These are phyloP conservation scores for Trachymyrmex cornetzi DNA, from an alignment of 1,140 invertebrate species.

Conservation along the genomic window DNA sequence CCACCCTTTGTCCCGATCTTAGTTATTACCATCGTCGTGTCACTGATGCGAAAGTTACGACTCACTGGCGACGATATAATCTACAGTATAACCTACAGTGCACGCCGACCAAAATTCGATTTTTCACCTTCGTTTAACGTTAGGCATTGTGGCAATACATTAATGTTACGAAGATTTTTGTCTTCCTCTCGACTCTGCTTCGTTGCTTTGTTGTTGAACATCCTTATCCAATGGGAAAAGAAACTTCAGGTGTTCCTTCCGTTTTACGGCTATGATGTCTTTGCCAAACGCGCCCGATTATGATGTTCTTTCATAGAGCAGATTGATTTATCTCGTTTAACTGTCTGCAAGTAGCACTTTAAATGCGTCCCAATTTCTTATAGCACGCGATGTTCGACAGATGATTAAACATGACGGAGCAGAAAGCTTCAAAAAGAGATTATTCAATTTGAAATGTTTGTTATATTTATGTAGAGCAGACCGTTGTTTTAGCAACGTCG, in stretches of 20 bases:
- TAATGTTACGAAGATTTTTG: not conserved
- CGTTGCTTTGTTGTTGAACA: not conserved
- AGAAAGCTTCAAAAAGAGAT: conserved; percentile 20
- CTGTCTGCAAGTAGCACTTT: not conserved
- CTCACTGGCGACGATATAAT: conserved; percentile 27
- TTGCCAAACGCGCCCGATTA: not conserved
- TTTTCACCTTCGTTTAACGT: not conserved
- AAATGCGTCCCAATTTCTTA: conserved; percentile 12
- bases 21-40: conserved; percentile 48
- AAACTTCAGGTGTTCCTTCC: not conserved
- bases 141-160: not conserved
- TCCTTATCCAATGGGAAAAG: not conserved
- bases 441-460: conserved; percentile 5
- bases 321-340: conserved; percentile 39
- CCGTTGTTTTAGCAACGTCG: not conserved
- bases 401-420: conserved; percentile 1
- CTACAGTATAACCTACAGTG: conserved; percentile 25
- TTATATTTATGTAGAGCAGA: not conserved
- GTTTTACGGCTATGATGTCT: not conserved
- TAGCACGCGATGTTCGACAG: not conserved
- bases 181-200: not conserved
- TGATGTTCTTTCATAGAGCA: not conserved
- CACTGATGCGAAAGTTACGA: conserved; percentile 68
- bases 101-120: conserved; percentile 26
- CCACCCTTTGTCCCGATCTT: conserved; percentile 67